Percentiles rank a stretch among this genome's conserved stretches.
Conservation (phyloP, 2,113 vertebrate genomes). For the Lamprologus callipterus region DNA sequence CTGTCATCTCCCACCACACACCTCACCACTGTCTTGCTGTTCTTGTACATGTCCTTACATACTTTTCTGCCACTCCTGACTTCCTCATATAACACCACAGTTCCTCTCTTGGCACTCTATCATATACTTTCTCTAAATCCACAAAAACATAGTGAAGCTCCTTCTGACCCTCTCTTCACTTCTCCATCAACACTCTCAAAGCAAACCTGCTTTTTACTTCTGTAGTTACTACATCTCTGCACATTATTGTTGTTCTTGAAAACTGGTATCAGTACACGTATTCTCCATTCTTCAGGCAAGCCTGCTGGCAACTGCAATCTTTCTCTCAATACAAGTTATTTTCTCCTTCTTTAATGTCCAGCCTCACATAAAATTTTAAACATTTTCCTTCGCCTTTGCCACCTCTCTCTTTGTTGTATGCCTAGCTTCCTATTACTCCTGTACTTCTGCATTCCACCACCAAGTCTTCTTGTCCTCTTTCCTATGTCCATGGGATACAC, state of each 20-base stretch:
- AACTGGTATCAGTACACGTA: not conserved
- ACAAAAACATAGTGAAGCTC: not conserved
- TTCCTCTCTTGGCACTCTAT: not conserved
- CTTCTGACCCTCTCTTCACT: not conserved
- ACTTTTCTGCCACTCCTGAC: not conserved
- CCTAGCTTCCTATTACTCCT: not conserved
- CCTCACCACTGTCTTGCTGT: not conserved
- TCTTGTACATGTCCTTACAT: not conserved
- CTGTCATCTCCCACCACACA: not conserved
- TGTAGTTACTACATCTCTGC: not conserved
- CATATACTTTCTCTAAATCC: not conserved
- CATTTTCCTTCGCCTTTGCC: not conserved
- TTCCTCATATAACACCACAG: not conserved
- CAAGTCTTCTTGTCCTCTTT: not conserved
- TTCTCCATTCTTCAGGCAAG: not conserved
- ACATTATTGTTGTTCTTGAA: not conserved
- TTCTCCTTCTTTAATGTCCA: not conserved
- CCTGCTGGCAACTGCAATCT: not conserved
- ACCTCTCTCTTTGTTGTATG: not conserved
- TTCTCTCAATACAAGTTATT: not conserved
- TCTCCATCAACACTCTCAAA: not conserved
- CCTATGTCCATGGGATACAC: not conserved
- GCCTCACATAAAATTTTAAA: not conserved
- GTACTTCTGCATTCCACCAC: not conserved
- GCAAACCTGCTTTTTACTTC: not conserved